A percentile compares a stretch with the other conserved stretches of the same genome.
phyloP scores from a whole-genome alignment of 2,888 invertebrate genomes.

The Caenorhabditis sp. region DNA sequence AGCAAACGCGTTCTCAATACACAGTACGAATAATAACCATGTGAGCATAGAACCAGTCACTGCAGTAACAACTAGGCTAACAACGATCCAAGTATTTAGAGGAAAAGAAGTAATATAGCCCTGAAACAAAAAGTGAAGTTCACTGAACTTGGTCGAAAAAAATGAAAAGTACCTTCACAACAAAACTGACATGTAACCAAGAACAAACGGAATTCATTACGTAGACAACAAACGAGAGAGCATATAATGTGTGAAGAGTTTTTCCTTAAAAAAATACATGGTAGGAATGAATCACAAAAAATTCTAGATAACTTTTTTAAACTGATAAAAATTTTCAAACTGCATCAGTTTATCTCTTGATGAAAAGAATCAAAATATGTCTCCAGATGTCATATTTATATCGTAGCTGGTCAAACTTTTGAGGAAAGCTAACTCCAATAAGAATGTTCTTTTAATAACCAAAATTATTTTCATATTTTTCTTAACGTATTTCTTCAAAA shows the following conservation, averaged over 20 bases:
- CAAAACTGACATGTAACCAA: slow-evolving; percentile 68
- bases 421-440: too few species aligned
- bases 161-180: slow-evolving; percentile 44
- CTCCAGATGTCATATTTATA: too few species aligned
- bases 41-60: slow-evolving; percentile 69
- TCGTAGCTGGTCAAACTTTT: too few species aligned
- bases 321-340: too few species aligned
- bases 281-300: too few species aligned
- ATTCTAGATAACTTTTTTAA: too few species aligned
- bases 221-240: slow-evolving; percentile 69
- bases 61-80: slow-evolving; percentile 48
- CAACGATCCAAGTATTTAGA: slow-evolving; percentile 63
- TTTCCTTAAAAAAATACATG: slow-evolving; percentile 38
- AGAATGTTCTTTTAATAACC: too few species aligned
- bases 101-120: slow-evolving; percentile 68
- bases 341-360: too few species aligned
- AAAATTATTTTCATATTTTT: background rate
- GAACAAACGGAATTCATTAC: slow-evolving; percentile 60
- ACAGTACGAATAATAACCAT: slow-evolving; percentile 67
- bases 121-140: slow-evolving; percentile 11
- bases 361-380: too few species aligned
- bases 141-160: slow-evolving; percentile 10
- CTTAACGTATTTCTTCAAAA: background rate
- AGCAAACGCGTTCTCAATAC: slow-evolving; percentile 71
- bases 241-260: slow-evolving; percentile 70